Evolutionary conservation across 2,113 vertebrate genomes (phyloP).

Genomic region (Lampris incognitus): DNA sequence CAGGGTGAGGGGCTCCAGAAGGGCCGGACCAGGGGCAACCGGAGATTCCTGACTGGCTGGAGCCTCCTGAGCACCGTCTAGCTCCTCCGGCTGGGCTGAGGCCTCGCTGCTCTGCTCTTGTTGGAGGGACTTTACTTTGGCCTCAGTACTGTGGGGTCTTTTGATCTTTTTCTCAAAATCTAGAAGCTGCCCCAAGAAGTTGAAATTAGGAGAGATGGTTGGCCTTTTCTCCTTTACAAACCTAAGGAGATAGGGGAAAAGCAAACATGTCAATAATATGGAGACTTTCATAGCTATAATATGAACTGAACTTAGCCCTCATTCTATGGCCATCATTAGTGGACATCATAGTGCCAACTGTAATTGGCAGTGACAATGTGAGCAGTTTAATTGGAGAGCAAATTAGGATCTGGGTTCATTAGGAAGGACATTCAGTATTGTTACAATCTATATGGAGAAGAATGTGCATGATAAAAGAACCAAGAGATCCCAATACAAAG

Average conservation of each 20-base stretch:
- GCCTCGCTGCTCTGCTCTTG: constrained; percentile 4
- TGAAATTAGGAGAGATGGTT: constrained; percentile 87
- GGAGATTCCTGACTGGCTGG: constrained; percentile 19
- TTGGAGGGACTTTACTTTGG: constrained; percentile 40
- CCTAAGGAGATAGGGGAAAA: constrained; percentile 56
- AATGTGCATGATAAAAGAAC: constrained; percentile 16
- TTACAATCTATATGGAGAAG: neutral
- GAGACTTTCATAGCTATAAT: neutral
- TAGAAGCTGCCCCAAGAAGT: constrained; percentile 87
- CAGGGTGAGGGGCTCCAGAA: constrained; percentile 64
- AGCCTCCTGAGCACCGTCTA: neutral
- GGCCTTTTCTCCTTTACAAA: constrained; percentile 87
- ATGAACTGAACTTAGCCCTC: neutral
- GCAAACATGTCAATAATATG: neutral
- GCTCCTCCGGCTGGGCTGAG: neutral
- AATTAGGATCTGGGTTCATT: constrained; percentile 31
- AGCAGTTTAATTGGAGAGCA: constrained; percentile 33
- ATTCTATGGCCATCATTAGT: constrained; percentile 25
- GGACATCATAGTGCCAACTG: neutral
- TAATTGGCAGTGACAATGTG: constrained; percentile 22
- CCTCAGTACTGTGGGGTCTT: constrained; percentile 63
- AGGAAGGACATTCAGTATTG: constrained; percentile 5
- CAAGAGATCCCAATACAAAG: neutral
- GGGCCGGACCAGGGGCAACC: fast-evolving
- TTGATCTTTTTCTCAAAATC: constrained; percentile 97